Evolutionary conservation across 2,113 vertebrate species (phyloP).

Genomic region (Eublepharis macularius): DNA sequence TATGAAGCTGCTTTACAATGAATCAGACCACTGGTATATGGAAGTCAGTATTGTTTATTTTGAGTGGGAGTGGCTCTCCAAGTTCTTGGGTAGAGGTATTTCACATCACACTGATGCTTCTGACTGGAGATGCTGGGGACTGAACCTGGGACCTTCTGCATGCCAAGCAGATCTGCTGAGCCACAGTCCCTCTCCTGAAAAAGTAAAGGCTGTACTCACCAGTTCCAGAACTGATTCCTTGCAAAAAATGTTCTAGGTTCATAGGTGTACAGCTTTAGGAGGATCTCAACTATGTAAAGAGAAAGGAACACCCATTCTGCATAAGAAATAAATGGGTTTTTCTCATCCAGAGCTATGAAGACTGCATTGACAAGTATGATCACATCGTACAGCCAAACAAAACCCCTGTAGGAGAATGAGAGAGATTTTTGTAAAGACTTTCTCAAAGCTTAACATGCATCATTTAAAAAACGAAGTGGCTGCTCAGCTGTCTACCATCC

Average conservation of each 20-base stretch:
- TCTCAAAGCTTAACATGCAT: not conserved
- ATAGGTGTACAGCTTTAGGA: slow-evolving; percentile 90
- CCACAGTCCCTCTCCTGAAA: no score
- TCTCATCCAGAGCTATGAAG: slow-evolving; percentile 92
- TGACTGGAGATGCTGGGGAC: no score
- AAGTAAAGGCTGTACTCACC: slow-evolving; percentile 72
- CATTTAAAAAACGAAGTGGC: not conserved
- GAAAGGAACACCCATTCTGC: slow-evolving; percentile 89
- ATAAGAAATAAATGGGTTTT: slow-evolving; percentile 79
- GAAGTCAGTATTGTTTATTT: no score
- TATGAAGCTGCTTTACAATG: no score
- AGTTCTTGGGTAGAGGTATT: no score
- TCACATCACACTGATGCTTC: no score
- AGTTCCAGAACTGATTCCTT: slow-evolving; percentile 92
- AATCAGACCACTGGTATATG: no score
- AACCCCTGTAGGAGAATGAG: slow-evolving; percentile 64
- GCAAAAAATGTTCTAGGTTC: slow-evolving; percentile 87
- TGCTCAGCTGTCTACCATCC: not conserved
- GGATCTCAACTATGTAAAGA: slow-evolving; percentile 88
- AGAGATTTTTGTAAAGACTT: not conserved
- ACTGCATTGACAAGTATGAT: slow-evolving; percentile 91
- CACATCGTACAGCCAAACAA: slow-evolving; percentile 84
- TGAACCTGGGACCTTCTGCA: no score
- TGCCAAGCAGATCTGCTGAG: no score
- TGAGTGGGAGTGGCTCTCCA: no score